Base-by-base conservation (phyloP, 2,888 invertebrate species). In the Argyresthia goedartella region DNA sequence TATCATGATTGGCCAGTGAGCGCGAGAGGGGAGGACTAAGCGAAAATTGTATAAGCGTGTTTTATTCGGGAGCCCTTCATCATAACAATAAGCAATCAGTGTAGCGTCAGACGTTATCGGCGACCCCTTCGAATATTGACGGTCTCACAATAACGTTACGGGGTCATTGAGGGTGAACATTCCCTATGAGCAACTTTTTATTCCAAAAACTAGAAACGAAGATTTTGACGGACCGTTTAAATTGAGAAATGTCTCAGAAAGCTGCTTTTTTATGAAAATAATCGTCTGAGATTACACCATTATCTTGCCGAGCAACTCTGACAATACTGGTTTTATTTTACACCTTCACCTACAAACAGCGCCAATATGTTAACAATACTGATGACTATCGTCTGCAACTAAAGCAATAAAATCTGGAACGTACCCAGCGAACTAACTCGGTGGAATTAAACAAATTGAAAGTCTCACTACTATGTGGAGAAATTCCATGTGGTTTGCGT, bases 61-160 rank as follows among this genome's bases (percentile, higher is more conserved):
- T 72, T 76, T 73, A 69, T 70, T 63, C 61, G 63, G 54, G 60
- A 60, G 25, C 65, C 75, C 72, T 74, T 76, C 81, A 79, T 76
- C 81, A 79, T 80, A 79, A 71, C 76, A 79, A 82, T 81, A 81
- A 81, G 80, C 81, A 82, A 82, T 81, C 81, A 81, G 74, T 71
- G 72, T 65, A 74, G 73, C 72, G 67, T 76, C 72, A 68, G 78
- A 78, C 81, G 80, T 4, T 15, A 36, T 48, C 34, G 34, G 33
- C 47, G 47, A 34, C 34, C 33, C 34, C 33, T 47, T 34, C 33
- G 34, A 16, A 44, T 10, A 44, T 44, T 44, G 14, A 44, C 44
- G 44, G 44, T 14, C 44, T 25, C 25, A 6, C 25, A 25, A 25
- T 25, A 25, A 6, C 6, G 2, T 25, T 25, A 25, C 6, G 25